Evolutionary conservation across 2,888 invertebrate genomes (phyloP).

Genomic region (Dermolepida albohirtum): DNA sequence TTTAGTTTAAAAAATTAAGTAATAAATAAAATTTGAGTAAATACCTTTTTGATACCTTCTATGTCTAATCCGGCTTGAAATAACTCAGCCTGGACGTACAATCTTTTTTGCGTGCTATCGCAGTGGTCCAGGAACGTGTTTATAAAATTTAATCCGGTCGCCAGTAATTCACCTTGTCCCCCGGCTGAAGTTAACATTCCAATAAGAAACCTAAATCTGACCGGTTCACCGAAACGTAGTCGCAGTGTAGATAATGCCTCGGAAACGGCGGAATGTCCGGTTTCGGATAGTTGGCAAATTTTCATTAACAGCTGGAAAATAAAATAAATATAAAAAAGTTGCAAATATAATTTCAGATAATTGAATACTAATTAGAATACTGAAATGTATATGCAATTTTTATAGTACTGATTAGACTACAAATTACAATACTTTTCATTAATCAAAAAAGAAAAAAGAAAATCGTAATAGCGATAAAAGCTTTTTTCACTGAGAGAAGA

Average conservation of each 20-base stretch:
- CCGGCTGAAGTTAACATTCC: conserved; percentile 88
- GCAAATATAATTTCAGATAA: too few relatives aligned
- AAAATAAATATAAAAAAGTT: too few relatives aligned
- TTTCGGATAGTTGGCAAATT: conserved; percentile 80
- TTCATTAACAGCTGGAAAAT: conserved; percentile 79
- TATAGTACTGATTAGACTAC: too few relatives aligned
- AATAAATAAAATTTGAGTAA: too few relatives aligned
- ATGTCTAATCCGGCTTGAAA: conserved; percentile 85
- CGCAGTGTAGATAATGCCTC: conserved; percentile 91
- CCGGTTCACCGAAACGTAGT: conserved; percentile 90
- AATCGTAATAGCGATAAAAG: too few relatives aligned
- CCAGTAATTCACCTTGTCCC: conserved; percentile 76
- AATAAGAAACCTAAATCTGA: conserved; percentile 89
- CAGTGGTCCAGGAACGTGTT: conserved; percentile 86
- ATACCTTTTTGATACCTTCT: conserved; percentile 70
- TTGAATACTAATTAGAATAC: too few relatives aligned
- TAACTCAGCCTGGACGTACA: conserved; percentile 88
- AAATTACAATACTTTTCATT: too few relatives aligned
- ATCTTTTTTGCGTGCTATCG: conserved; percentile 78
- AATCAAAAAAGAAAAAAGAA: too few relatives aligned
- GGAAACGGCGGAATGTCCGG: conserved; percentile 87
- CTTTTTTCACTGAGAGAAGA: too few relatives aligned
- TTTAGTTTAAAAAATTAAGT: too few relatives aligned
- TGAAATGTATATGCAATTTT: too few relatives aligned
- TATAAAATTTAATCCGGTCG: conserved; percentile 85